Base-by-base conservation (phyloP, 2,888 invertebrate genomes). In the Rhorus exstirpatorius region DNA sequence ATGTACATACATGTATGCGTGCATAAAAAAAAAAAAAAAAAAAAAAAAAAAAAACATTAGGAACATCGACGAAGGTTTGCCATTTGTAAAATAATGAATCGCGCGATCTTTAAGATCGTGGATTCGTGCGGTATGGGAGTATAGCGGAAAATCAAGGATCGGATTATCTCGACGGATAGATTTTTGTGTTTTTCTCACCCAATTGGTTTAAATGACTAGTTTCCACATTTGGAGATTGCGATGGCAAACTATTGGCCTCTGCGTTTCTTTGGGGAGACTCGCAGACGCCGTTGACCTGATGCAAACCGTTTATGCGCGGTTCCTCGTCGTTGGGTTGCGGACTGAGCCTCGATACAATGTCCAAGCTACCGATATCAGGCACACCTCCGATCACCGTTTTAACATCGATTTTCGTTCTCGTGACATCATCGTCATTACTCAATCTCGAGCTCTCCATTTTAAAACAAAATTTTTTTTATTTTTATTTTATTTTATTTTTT, bases 181-280 rank as follows among this genome's bases (percentile, higher is more conserved):
- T n/a, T 31, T 31, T 31, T 31, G 2, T 31, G 2, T 31, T 31
- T 35, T 46, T 31, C 83, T 77, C 87, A 92, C 93, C 92, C 84
- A 89, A 87, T 87, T 91, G 88, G 84, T 88, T 89, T 87, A 88
- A 87, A 89, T 91, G 91, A 92, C 91, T 92, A 92, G 92, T 89
- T 88, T 91, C 90, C 86, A 87, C 85, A 71, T 84, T 85, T 82
- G 88, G 87, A 72, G 87, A 79, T 87, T 89, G 86, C 41, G 79
- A 51, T 24, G 84, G 79, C 70, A 84, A 82, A 83, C 83, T 87
- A 3, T 83, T 67, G n/a, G 83, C 76, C 55, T 89, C 87, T 46
- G 87, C 79, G 83, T 65, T 85, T 82, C 83, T 88, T 80, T 87
- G 85, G 35, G 88, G 88, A 12, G 88, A 89, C 58, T 90, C 90